Percentiles rank a stretch among this genome's conserved stretches.
Conservation (phyloP, 2,113 vertebrate genomes). For the Seriola dumerili region DNA sequence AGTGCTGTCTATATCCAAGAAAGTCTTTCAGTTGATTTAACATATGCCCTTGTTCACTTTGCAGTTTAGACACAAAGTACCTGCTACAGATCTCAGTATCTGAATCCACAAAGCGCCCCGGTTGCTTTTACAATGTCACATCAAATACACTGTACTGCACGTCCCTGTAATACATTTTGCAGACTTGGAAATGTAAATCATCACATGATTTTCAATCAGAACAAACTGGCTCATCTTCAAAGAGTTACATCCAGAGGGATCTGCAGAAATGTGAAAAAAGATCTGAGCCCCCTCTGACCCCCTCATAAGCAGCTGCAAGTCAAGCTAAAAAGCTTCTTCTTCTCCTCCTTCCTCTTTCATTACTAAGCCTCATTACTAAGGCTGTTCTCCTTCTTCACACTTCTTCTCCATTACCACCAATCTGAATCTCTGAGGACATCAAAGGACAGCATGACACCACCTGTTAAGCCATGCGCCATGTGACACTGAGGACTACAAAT, state of each 20-base stretch:
- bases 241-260: slow-evolving; percentile 43
- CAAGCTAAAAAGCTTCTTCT: slow-evolving; percentile 26
- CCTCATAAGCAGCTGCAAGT: slow-evolving; percentile 40
- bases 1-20: slow-evolving; percentile 8
- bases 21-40: not conserved
- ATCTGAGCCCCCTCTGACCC: slow-evolving; percentile 20
- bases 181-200: slow-evolving; percentile 15
- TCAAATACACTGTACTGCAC: slow-evolving; percentile 19
- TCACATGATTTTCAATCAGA: slow-evolving; percentile 51
- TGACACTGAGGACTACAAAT: not conserved
- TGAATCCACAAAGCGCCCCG: too few relatives aligned
- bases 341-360: slow-evolving; percentile 4
- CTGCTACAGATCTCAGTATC: slow-evolving; percentile 4
- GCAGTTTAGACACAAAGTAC: not conserved
- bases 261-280: slow-evolving; percentile 22
- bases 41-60: not conserved
- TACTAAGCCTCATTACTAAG: slow-evolving; percentile 38
- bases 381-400: slow-evolving; percentile 26
- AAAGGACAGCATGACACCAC: slow-evolving; percentile 34
- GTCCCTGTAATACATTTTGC: slow-evolving; percentile 16
- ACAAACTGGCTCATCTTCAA: slow-evolving; percentile 60
- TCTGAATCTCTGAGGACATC: slow-evolving; percentile 46
- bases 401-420: slow-evolving; percentile 33
- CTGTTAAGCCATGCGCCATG: not conserved
- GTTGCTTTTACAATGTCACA: slow-evolving; percentile 18